These are phyloP conservation scores for Drosophila hamatofila DNA, from an alignment of 2,888 invertebrate genomes.

Conservation along the genomic window DNA sequence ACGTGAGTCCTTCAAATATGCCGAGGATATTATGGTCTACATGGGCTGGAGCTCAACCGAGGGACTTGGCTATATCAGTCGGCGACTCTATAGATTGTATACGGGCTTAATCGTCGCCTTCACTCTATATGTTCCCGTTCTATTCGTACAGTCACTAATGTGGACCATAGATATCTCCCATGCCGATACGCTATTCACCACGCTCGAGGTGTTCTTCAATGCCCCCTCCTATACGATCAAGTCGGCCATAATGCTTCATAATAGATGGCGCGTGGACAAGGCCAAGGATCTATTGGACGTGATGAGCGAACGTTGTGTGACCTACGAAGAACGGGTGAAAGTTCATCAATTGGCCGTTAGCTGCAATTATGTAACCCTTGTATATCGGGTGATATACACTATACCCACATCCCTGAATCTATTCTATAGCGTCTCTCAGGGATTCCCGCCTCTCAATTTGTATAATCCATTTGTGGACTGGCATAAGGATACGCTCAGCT, in stretches of 20 bases:
- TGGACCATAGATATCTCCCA: conserved; percentile 3
- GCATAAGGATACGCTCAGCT: background rate
- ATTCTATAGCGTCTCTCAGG: background rate
- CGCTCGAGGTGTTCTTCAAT: conserved; percentile 32
- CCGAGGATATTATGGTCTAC: conserved; percentile 4
- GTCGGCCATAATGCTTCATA: conserved; percentile 11
- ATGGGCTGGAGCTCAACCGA: background rate
- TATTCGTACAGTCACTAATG: background rate
- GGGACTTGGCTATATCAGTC: background rate
- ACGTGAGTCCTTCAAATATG: background rate
- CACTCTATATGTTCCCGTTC: background rate
- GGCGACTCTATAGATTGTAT: background rate
- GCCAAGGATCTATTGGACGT: conserved; percentile 20
- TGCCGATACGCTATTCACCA: conserved; percentile 12
- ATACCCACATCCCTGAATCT: conserved; percentile 2
- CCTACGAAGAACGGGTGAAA: background rate
- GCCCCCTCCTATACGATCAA: conserved; percentile 22
- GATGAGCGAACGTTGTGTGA: conserved; percentile 17
- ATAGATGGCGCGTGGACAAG: conserved; percentile 23
- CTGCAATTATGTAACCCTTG: background rate
- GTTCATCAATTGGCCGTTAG: background rate
- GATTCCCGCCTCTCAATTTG: background rate
- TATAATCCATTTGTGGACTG: conserved; percentile 9
- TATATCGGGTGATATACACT: background rate
- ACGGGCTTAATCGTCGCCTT: background rate